Percentiles rank a stretch among this genome's conserved stretches.
These are phyloP conservation scores for Margaritifera margaritifera DNA, from an alignment of 2,888 invertebrate species.

Conservation along the genomic window DNA sequence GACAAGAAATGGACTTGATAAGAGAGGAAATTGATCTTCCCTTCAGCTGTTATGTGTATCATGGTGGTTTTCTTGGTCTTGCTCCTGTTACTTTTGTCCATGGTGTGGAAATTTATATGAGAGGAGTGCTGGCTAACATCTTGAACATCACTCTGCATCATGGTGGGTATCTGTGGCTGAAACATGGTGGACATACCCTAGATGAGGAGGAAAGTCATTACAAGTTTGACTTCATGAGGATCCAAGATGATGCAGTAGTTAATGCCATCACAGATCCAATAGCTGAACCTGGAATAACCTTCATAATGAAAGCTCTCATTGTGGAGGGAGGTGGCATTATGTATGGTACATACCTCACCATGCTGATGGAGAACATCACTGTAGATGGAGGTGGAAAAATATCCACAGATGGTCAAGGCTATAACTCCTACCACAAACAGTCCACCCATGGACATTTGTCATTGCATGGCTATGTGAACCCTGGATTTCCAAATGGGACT, in stretches of 20 bases:
- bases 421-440: constrained; percentile 40
- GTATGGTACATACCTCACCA: constrained; percentile 49
- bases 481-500: constrained; percentile 35
- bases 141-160: constrained; percentile 55
- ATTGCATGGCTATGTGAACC: constrained; percentile 51
- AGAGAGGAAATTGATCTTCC: constrained; percentile 58
- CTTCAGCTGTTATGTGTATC: constrained; percentile 53
- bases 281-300: constrained; percentile 47
- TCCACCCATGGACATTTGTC: constrained; percentile 41
- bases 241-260: constrained; percentile 52
- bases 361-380: constrained; percentile 52
- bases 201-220: constrained; percentile 42
- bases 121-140: constrained; percentile 52
- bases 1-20: constrained; percentile 49
- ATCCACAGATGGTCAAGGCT: constrained; percentile 55
- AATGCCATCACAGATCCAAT: constrained; percentile 57
- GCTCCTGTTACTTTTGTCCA: constrained; percentile 56
- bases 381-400: constrained; percentile 57
- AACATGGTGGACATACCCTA: constrained; percentile 53
- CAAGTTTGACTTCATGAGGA: constrained; percentile 43
- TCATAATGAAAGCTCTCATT: constrained; percentile 37
- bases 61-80: constrained; percentile 51
- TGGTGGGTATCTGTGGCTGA: constrained; percentile 59
- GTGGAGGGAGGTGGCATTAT: constrained; percentile 60
- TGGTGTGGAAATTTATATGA: constrained; percentile 56